Base-by-base conservation (phyloP, 2,888 invertebrate genomes). In the Habrosyne pyritoides region DNA sequence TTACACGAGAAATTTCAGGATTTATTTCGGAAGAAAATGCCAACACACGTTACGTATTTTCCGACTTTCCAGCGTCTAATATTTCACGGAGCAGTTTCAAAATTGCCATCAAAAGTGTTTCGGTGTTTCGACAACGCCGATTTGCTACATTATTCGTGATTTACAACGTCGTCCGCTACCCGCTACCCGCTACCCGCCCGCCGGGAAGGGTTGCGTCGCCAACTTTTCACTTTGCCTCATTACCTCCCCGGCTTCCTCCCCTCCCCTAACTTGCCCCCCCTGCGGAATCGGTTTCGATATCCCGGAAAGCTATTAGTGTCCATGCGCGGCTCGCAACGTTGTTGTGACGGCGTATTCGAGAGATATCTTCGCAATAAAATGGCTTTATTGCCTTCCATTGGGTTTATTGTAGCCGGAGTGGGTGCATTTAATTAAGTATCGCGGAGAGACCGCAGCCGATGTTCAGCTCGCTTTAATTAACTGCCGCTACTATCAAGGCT, bases 221-320 rank as follows among this genome's bases (percentile, higher is more conserved):
- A 54, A 54, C 54, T 54, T 54, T 54, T 51, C 54, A 54, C 50
- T 54, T 28, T 46, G 54, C 26, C 54, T 54, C 54, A 54, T 54
- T 54, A 54, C 54, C 46, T 28, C 50, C 50, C 49, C 46, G 26
- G 24, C 28, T 14, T 8, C 53, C 46, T 22, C 22, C 21, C 8
- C 12, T 18, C 42, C 36, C 42, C 42, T 33, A n/a, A n/a, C 33
- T 33, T 33, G 7, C 42, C 42, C 42, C 42, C 42, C 49, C 7
- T n/a, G 10, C 47, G 53, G 49, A 49, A 53, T 53, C 36, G 53
- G 53, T 53, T 53, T 36, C 53, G 49, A 53, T 54, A 54, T 24
- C 49, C 54, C 54, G 49, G 28, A 54, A 54, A 54, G 54, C 54
- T 54, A 54, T 54, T 54, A 54, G 54, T 54, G 50, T 42, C 36